Conservation (phyloP, 2,797 vertebrate genomes). For the Sebastes hubbsi region DNA sequence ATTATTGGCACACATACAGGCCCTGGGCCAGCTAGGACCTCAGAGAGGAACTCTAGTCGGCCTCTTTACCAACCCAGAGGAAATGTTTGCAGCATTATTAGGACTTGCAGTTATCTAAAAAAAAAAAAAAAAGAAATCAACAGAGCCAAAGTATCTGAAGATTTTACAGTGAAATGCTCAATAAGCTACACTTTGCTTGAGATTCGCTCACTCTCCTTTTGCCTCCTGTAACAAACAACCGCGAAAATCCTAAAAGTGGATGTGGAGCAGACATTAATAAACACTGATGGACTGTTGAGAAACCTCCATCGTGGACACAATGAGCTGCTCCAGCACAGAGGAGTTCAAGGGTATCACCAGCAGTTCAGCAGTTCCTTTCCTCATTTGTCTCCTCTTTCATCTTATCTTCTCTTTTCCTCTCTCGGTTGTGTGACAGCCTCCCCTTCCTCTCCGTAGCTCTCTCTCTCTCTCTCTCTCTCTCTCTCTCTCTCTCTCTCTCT, state of each 20-base stretch:
- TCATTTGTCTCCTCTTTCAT: constrained; percentile 30
- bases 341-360: constrained; percentile 20
- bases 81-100: constrained; percentile 72
- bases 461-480: neutral
- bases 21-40: constrained; percentile 58
- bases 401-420: constrained; percentile 28
- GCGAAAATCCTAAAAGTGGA: constrained; percentile 36
- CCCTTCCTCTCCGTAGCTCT: constrained; percentile 35
- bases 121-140: constrained; percentile 28
- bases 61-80: constrained; percentile 40
- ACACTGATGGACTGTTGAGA: constrained; percentile 41
- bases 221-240: constrained; percentile 28
- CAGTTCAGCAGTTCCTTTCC: constrained; percentile 33
- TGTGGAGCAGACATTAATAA: constrained; percentile 21
- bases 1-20: constrained; percentile 38
- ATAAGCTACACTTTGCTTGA: constrained; percentile 43
- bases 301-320: constrained; percentile 23
- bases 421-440: constrained; percentile 48
- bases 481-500: neutral
- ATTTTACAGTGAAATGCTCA: constrained; percentile 62
- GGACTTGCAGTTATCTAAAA: constrained; percentile 49
- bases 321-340: constrained; percentile 7
- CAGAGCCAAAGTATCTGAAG: constrained; percentile 34
- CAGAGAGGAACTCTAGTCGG: constrained; percentile 24
- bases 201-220: constrained; percentile 31